Evolutionary conservation across 2,797 vertebrate species (phyloP).

Genomic region (Notolabrus celidotus): DNA sequence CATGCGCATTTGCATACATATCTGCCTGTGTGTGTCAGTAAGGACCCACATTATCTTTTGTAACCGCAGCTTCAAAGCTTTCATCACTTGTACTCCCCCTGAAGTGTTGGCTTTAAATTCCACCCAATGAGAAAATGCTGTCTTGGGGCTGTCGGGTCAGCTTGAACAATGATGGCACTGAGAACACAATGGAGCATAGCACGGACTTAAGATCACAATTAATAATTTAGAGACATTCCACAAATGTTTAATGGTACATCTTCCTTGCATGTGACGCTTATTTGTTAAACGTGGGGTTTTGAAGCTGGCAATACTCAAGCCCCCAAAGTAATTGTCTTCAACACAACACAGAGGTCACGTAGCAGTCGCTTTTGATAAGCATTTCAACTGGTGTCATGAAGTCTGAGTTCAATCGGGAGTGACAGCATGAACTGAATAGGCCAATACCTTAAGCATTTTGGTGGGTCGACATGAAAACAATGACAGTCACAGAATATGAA

Average conservation of each 20-base stretch:
- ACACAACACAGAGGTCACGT: not conserved
- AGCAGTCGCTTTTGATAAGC: slow-evolving; percentile 30
- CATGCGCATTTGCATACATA: not conserved
- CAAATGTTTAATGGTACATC: slow-evolving; percentile 56
- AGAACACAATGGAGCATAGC: slow-evolving; percentile 45
- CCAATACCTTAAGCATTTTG: not conserved
- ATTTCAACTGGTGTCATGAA: slow-evolving; percentile 14
- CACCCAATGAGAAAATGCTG: slow-evolving; percentile 28
- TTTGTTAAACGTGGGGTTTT: too few relatives aligned
- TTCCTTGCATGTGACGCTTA: slow-evolving; percentile 34
- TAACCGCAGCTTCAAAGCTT: slow-evolving; percentile 17
- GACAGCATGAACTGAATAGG: slow-evolving; percentile 22
- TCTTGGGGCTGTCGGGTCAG: slow-evolving; percentile 39
- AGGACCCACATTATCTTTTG: slow-evolving; percentile 9
- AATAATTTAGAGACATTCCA: slow-evolving; percentile 64
- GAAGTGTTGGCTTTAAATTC: slow-evolving; percentile 42
- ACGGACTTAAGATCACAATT: slow-evolving; percentile 53
- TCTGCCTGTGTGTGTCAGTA: not conserved
- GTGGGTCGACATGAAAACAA: not conserved
- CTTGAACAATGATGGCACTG: slow-evolving; percentile 33
- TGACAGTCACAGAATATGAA: slow-evolving; percentile 2
- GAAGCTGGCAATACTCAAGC: slow-evolving; percentile 22
- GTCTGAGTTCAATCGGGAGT: slow-evolving; percentile 16
- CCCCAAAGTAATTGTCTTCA: slow-evolving; percentile 22
- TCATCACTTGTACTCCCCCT: slow-evolving; percentile 34